Evolutionary conservation across 2,797 vertebrate species (phyloP).

Genomic region (Gallinago nigripennis): DNA sequence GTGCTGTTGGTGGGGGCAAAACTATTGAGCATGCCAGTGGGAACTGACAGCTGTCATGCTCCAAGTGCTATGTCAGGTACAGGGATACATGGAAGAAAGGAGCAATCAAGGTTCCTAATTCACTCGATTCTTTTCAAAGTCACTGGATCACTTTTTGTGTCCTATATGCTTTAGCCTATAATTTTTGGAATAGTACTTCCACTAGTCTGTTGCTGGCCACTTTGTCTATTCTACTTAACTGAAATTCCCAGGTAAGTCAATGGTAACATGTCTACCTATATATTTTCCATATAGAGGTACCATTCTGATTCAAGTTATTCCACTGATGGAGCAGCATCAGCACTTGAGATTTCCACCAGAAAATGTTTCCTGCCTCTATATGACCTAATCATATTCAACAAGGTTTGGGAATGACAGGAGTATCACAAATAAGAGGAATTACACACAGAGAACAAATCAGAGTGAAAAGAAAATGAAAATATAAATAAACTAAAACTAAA

Average conservation of each 20-base stretch:
- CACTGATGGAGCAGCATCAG: background rate
- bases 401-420: background rate
- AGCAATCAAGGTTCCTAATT: background rate
- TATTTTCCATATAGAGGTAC: background rate
- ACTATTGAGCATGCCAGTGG: accelerated
- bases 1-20: background rate
- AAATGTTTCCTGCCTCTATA: background rate
- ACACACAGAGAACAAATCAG: background rate
- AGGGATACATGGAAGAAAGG: background rate
- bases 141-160: background rate
- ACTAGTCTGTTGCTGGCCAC: background rate
- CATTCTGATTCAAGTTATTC: background rate
- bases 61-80: background rate
- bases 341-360: background rate
- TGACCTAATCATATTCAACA: background rate
- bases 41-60: background rate
- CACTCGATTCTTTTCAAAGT: background rate
- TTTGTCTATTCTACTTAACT: background rate
- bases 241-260: background rate
- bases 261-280: background rate
- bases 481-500: background rate
- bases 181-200: background rate
- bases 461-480: background rate
- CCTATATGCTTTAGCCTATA: background rate
- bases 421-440: background rate